A percentile compares a stretch with the other conserved stretches of the same genome.
phyloP scores from a whole-genome alignment of 2,797 vertebrate genomes.

The Chaetophractus vellerosus region DNA sequence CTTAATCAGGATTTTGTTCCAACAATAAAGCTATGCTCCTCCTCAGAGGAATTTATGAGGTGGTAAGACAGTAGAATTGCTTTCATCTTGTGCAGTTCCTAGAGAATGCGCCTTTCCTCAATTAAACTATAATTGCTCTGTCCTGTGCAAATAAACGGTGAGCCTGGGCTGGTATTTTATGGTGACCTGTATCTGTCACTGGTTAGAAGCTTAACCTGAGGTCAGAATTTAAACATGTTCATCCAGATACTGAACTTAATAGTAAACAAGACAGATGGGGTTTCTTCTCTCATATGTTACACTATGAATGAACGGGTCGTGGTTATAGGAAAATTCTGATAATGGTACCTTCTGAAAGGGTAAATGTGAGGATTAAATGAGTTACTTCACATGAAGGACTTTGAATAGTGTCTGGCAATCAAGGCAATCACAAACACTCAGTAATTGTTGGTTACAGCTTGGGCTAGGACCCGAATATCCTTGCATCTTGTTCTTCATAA shows the following conservation, averaged over 20 bases:
- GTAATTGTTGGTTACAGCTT: background rate
- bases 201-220: conserved; percentile 24
- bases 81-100: conserved; percentile 34
- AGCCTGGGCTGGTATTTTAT: conserved; percentile 15
- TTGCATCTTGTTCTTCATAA: background rate
- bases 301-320: background rate
- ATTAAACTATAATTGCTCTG: conserved; percentile 74
- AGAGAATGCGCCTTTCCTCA: background rate
- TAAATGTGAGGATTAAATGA: background rate
- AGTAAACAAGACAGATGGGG: conserved; percentile 16
- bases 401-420: background rate
- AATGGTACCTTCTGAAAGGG: background rate
- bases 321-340: background rate
- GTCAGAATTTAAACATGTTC: conserved; percentile 61
- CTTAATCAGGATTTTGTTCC: conserved; percentile 39
- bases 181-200: conserved; percentile 14
- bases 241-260: conserved; percentile 16
- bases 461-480: background rate
- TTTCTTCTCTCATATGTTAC: background rate
- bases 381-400: background rate
- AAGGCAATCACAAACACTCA: background rate
- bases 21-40: background rate
- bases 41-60: background rate
- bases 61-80: background rate
- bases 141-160: conserved; percentile 67